Evolutionary conservation across 2,888 invertebrate species (phyloP).

Genomic region (Drosophila prostipennis): DNA sequence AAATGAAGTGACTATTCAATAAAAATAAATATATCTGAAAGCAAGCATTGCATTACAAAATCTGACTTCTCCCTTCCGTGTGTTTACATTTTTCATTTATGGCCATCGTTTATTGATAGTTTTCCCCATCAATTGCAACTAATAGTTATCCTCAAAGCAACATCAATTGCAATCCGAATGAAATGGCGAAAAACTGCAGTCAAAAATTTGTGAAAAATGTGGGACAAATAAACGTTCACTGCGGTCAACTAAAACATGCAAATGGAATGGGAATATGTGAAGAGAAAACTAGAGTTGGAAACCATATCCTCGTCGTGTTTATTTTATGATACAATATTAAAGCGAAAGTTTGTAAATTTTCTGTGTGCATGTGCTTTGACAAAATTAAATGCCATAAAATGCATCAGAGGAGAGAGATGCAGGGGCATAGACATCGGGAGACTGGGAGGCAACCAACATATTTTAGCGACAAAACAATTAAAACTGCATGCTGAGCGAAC

Average conservation of each 20-base stretch:
- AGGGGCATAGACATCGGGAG: constrained; percentile 21
- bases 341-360: constrained; percentile 42
- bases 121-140: constrained; percentile 16
- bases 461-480: constrained; percentile 70
- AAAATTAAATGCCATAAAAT: constrained; percentile 70
- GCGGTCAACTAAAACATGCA: constrained; percentile 33
- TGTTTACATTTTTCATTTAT: constrained; percentile 9
- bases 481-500: constrained; percentile 67
- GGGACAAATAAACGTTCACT: constrained; percentile 26
- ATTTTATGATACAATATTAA: constrained; percentile 47
- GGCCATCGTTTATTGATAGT: constrained; percentile 18
- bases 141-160: constrained; percentile 19
- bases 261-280: constrained; percentile 5
- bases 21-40: not conserved
- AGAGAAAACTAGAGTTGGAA: constrained; percentile 4
- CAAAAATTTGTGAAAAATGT: constrained; percentile 25
- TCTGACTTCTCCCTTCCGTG: not conserved
- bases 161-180: constrained; percentile 30
- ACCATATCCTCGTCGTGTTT: constrained; percentile 24
- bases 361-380: constrained; percentile 23
- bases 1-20: not conserved
- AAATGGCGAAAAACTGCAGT: constrained; percentile 21
- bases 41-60: not conserved
- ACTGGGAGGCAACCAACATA: constrained; percentile 45
- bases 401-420: constrained; percentile 14